phyloP scores from a whole-genome alignment of 2,888 invertebrate genomes.

The Epirrhoe tristata region DNA sequence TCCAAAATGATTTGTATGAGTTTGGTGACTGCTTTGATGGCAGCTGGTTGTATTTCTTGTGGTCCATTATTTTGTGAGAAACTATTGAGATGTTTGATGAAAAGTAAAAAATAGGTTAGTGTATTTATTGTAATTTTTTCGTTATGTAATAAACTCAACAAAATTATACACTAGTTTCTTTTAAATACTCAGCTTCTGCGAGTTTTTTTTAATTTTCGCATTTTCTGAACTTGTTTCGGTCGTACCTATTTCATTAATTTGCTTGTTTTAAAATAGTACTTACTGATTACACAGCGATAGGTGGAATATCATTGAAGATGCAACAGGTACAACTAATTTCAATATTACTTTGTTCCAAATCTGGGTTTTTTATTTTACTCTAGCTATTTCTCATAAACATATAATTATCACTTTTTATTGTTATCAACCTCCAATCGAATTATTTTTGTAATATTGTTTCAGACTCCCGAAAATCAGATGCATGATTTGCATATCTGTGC shows the following conservation, averaged over 20 bases:
- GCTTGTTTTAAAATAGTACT: background rate
- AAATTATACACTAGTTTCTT: slow-evolving; percentile 11
- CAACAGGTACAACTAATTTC: background rate
- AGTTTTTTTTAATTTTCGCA: background rate
- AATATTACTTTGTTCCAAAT: slow-evolving; percentile 18
- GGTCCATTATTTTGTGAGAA: slow-evolving; percentile 59
- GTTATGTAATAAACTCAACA: slow-evolving; percentile 43
- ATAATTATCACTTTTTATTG: background rate
- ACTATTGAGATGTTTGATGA: slow-evolving; percentile 52
- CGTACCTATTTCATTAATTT: background rate
- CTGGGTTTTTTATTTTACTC: slow-evolving; percentile 4
- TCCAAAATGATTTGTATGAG: slow-evolving; percentile 62
- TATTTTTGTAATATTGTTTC: slow-evolving; percentile 41
- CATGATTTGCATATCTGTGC: slow-evolving; percentile 66
- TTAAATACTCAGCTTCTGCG: background rate
- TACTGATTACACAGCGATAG: background rate
- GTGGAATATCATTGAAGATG: background rate
- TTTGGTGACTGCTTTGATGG: slow-evolving; percentile 52
- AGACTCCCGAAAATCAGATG: slow-evolving; percentile 40
- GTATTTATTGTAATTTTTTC: slow-evolving; percentile 16
- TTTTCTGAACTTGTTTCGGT: background rate
- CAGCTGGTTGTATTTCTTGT: slow-evolving; percentile 53
- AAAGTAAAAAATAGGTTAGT: slow-evolving; percentile 42
- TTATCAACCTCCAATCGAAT: background rate
- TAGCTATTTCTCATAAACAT: background rate